These are phyloP conservation scores for Notothenia rossii DNA, from an alignment of 2,113 vertebrate species.

Conservation along the genomic window DNA sequence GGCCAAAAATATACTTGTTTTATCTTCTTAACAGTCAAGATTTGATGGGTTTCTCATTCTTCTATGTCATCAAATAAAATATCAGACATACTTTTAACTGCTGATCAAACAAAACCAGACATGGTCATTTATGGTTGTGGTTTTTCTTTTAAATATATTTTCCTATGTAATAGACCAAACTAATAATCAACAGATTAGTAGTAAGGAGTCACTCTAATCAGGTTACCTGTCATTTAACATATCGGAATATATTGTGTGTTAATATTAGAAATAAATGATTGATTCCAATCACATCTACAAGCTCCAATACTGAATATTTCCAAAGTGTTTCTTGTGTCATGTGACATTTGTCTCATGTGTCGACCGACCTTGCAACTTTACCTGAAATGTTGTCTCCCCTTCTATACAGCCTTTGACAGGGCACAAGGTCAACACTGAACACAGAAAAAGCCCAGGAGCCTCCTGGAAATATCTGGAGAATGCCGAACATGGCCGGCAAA, in stretches of 20 bases:
- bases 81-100: too few species aligned
- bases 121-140: too few species aligned
- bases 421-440: slow-evolving; percentile 65
- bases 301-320: background rate
- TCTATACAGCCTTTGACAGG: slow-evolving; percentile 23
- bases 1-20: background rate
- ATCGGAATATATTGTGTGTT: background rate
- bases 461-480: slow-evolving; percentile 74
- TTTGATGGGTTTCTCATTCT: background rate
- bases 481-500: slow-evolving; percentile 73
- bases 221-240: too few species aligned
- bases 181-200: background rate
- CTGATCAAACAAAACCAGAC: too few species aligned
- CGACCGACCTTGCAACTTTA: background rate
- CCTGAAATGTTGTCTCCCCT: background rate
- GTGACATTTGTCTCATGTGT: background rate
- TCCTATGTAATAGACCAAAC: too few species aligned
- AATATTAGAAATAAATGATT: background rate
- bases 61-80: background rate
- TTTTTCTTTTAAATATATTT: too few species aligned
- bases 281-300: background rate
- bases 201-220: background rate
- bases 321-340: background rate
- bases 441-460: slow-evolving; percentile 68
- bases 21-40: background rate